Conservation (phyloP, 35 echinoderm and acorn worm species). For the Stichopus chloronotus region DNA sequence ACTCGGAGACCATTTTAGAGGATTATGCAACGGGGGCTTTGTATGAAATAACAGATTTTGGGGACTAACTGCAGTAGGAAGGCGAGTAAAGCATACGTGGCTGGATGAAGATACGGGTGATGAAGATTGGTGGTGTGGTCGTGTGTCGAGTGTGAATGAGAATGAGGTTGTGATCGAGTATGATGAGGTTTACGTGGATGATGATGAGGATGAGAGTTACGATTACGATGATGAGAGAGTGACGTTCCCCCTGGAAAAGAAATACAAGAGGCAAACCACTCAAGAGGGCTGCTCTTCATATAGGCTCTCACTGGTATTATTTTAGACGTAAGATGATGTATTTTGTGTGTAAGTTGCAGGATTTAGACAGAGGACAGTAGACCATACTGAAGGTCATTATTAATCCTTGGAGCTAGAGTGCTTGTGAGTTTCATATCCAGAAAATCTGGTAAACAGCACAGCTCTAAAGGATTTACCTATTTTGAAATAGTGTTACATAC, state of each 20-base stretch:
- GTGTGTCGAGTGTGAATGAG: slow-evolving; percentile 8
- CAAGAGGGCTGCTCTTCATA: not conserved
- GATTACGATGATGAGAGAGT: slow-evolving; percentile 24
- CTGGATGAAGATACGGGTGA: slow-evolving; percentile 4
- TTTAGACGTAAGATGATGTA: not conserved
- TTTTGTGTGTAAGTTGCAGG: not conserved
- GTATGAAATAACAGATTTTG: not conserved
- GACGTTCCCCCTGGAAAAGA: slow-evolving; percentile 33
- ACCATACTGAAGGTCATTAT: not conserved
- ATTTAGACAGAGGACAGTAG: not conserved
- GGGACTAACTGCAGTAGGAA: not conserved
- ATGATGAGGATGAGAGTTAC: slow-evolving; percentile 11
- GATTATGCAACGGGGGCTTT: slow-evolving; percentile 3
- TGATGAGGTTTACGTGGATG: slow-evolving; percentile 3
- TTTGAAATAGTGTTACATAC: too few relatives aligned
- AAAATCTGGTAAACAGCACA: too few relatives aligned
- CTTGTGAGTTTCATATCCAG: not conserved
- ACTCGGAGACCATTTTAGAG: not conserved
- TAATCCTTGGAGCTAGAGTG: not conserved
- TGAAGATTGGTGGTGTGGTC: slow-evolving; percentile 5
- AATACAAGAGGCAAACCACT: not conserved
- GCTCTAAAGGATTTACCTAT: too few relatives aligned
- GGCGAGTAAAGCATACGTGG: slow-evolving; percentile 25
- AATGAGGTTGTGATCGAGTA: slow-evolving; percentile 34
- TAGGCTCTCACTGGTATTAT: not conserved